Evolutionary conservation across 2,113 vertebrate species (phyloP), one percentile per base, ranked within the genome.

Genomic region (Pachyramphus minor): DNA sequence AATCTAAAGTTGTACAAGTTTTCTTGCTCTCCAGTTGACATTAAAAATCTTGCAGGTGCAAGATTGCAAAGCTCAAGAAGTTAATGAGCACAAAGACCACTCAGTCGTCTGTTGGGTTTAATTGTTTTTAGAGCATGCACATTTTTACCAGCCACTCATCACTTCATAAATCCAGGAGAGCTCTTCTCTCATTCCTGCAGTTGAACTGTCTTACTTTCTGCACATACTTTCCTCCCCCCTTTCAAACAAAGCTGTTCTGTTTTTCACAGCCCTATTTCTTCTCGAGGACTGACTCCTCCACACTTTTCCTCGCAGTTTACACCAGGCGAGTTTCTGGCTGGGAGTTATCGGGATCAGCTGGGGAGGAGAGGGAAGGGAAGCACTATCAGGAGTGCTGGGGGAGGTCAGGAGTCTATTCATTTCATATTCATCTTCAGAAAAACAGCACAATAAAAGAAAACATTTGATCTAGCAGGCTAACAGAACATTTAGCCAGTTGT

Each of bases 181-280:
- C 96, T 97, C 97, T 97, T 97, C 96, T 97, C 97, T 93, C 82
- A 88, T 89, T 92, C 94, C 95, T 91, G 80, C 64, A 93, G 95
- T 91, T 96, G 83, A 94, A 97, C 96, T 95, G 97, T 72, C 97
- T 95, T 97, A 95, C 86, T 96, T 97, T 96, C 91, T 41, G 92
- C 42, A 83, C 96, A 93, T 97, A 78, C 97, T 97, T 97, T 98
- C 97, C 97, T 97, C 96, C 98, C 96, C 94, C 94, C 96, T 97
- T 98, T 95, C 97, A 95, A 98, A 98, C 98, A 98, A 98, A 98
- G 97, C 95, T 87, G 84, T 92, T 97, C 98, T 98, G 97, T 98
- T 98, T 98, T 97, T 93, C 95, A 95, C 59, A 95, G 97, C 89
- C 90, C 91, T 96, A 93, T 71, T 98, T 97, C 97, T 97, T 93